Percentiles rank a stretch among this genome's conserved stretches.
phyloP scores from a whole-genome alignment of 2,113 vertebrate species.

The Procapra przewalskii region DNA sequence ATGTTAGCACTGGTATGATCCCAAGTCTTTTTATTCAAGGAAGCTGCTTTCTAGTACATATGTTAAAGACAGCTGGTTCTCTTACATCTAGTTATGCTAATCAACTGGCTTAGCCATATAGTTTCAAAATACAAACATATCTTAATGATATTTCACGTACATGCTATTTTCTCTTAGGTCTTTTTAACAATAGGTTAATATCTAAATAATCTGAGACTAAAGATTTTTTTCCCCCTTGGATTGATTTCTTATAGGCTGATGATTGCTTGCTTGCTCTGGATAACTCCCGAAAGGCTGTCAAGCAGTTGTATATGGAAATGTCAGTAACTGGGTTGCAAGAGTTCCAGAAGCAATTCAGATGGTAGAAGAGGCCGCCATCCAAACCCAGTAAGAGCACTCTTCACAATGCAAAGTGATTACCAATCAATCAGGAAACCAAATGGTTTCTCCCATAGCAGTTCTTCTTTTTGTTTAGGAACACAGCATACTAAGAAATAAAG shows the following conservation, averaged over 20 bases:
- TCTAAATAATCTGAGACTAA: not conserved
- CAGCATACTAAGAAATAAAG: not conserved
- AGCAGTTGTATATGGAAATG: slow-evolving; percentile 19
- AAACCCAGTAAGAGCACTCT: not conserved
- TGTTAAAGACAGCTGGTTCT: slow-evolving; percentile 70
- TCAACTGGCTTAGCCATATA: slow-evolving; percentile 49
- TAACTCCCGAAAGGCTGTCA: slow-evolving; percentile 7
- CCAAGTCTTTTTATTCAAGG: slow-evolving; percentile 69
- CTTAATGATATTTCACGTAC: slow-evolving; percentile 40
- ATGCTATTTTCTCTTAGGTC: not conserved
- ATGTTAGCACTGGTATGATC: slow-evolving; percentile 67
- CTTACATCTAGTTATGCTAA: slow-evolving; percentile 69
- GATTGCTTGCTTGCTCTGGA: not conserved
- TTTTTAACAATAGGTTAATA: slow-evolving; percentile 8
- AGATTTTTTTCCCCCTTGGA: not conserved
- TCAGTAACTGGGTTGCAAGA: not conserved
- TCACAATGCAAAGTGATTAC: slow-evolving; percentile 27
- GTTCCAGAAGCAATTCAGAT: slow-evolving; percentile 66
- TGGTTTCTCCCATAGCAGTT: slow-evolving; percentile 15
- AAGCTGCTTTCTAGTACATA: slow-evolving; percentile 70
- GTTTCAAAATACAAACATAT: slow-evolving; percentile 55
- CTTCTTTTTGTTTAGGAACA: slow-evolving; percentile 30
- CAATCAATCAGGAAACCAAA: slow-evolving; percentile 33
- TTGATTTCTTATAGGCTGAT: not conserved
- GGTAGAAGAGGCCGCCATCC: slow-evolving; percentile 33